Percentiles rank a stretch among this genome's conserved stretches.
Evolutionary conservation across 2,888 invertebrate species (phyloP).

Genomic region (Apodemia arnacis): DNA sequence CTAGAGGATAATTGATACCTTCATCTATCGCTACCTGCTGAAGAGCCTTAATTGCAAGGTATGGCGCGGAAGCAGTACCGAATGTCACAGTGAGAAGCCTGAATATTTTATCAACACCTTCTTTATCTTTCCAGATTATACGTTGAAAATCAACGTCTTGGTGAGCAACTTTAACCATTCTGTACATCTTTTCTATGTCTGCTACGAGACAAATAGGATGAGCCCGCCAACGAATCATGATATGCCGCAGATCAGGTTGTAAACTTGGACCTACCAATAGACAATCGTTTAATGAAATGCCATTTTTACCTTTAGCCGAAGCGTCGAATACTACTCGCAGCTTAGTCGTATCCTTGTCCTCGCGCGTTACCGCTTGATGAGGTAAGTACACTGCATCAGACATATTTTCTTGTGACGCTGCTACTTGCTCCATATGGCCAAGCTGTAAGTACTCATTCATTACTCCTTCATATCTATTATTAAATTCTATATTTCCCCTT

Average conservation of each 20-base stretch:
- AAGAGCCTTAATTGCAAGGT: slow-evolving; percentile 7
- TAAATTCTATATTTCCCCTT: neutral
- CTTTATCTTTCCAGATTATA: slow-evolving; percentile 50
- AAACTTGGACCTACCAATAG: slow-evolving; percentile 66
- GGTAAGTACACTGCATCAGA: neutral
- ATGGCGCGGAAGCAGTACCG: slow-evolving; percentile 13
- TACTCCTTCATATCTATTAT: neutral
- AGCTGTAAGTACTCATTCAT: neutral
- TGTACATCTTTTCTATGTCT: slow-evolving; percentile 67
- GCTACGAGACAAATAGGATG: slow-evolving; percentile 49
- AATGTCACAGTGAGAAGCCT: slow-evolving; percentile 19
- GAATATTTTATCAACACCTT: neutral
- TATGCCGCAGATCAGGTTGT: slow-evolving; percentile 58
- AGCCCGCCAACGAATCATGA: slow-evolving; percentile 51
- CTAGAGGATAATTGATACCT: neutral
- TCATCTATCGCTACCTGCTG: slow-evolving; percentile 16
- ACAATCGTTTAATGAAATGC: slow-evolving; percentile 58
- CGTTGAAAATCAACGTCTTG: slow-evolving; percentile 56
- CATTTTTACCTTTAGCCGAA: slow-evolving; percentile 38
- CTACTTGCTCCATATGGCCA: neutral
- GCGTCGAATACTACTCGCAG: slow-evolving; percentile 10
- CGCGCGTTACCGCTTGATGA: neutral
- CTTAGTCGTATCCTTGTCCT: neutral
- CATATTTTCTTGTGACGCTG: neutral
- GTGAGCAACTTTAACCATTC: slow-evolving; percentile 37